phyloP scores from a whole-genome alignment of 2,113 vertebrate genomes.

The Girardinichthys multiradiatus region DNA sequence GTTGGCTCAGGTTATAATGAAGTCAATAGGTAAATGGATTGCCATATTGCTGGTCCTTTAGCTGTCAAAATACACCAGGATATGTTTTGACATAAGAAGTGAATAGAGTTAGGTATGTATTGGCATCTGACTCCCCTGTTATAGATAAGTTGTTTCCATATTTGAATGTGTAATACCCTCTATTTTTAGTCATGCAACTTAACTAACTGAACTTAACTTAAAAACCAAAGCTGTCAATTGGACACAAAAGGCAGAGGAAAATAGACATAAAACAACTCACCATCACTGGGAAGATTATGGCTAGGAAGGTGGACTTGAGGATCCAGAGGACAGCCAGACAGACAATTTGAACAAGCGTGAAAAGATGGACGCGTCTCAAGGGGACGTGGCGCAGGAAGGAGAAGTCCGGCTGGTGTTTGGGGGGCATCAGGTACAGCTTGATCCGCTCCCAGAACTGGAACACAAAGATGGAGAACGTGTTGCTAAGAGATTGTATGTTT shows the following conservation, averaged over 20 bases:
- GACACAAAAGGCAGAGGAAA: too few species aligned
- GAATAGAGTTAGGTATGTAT: not conserved
- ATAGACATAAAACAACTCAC: slow-evolving; percentile 50
- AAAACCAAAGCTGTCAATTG: too few species aligned
- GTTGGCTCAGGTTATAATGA: too few species aligned
- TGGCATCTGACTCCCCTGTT: not conserved
- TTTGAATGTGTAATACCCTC: not conserved
- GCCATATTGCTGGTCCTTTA: too few species aligned
- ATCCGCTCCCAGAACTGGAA: slow-evolving; percentile 95
- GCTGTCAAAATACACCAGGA: too few species aligned
- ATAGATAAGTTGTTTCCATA: not conserved
- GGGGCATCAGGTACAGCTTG: slow-evolving; percentile 94
- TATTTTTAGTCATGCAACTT: not conserved
- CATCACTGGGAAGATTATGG: slow-evolving; percentile 89
- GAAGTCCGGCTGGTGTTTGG: slow-evolving; percentile 96
- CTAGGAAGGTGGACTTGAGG: slow-evolving; percentile 86
- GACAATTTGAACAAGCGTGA: slow-evolving; percentile 90
- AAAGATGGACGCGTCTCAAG: slow-evolving; percentile 91
- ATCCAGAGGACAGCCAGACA: slow-evolving; percentile 93
- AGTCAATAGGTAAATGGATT: too few species aligned
- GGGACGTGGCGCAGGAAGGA: slow-evolving; percentile 93
- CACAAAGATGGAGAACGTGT: not conserved
- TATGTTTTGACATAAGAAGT: too few species aligned
- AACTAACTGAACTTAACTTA: not conserved
- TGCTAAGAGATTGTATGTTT: not conserved